Evolutionary conservation across 2,113 vertebrate genomes (phyloP).

Genomic region (Rhinoderma darwinii): DNA sequence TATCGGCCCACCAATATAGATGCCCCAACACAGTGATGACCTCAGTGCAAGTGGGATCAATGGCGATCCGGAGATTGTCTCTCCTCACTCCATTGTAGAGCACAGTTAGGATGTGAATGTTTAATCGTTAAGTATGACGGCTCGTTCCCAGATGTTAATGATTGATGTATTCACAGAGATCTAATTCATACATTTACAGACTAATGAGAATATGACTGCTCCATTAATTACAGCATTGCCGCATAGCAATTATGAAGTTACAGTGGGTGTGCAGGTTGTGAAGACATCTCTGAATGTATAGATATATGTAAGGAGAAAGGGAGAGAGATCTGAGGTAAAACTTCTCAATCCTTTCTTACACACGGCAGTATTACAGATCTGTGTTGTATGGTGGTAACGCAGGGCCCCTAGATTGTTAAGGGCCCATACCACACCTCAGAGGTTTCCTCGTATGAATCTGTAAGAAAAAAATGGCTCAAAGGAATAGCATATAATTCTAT

Average conservation of each 20-base stretch:
- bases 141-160: slow-evolving; percentile 49
- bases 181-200: slow-evolving; percentile 51
- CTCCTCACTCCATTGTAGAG: background rate
- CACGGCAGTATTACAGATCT: background rate
- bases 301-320: background rate
- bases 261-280: slow-evolving; percentile 19
- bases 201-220: slow-evolving; percentile 53
- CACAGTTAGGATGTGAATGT: slow-evolving; percentile 19
- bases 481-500: too few species aligned
- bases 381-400: too few species aligned
- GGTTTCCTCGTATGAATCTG: too few species aligned
- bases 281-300: background rate
- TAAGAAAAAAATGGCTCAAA: too few species aligned
- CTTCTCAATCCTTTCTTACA: background rate
- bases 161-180: slow-evolving; percentile 44
- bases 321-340: background rate
- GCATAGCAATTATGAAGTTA: slow-evolving; percentile 30
- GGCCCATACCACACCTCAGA: too few species aligned
- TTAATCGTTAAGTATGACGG: slow-evolving; percentile 38
- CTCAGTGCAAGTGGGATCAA: too few species aligned
- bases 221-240: slow-evolving; percentile 52
- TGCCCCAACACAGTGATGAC: too few species aligned
- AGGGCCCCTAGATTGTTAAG: too few species aligned
- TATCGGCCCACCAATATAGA: too few species aligned
- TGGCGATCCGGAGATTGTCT: too few species aligned